These are phyloP conservation scores for Hirtodrosophila cameraria DNA, from an alignment of 2,888 invertebrate genomes.

Conservation along the genomic window DNA sequence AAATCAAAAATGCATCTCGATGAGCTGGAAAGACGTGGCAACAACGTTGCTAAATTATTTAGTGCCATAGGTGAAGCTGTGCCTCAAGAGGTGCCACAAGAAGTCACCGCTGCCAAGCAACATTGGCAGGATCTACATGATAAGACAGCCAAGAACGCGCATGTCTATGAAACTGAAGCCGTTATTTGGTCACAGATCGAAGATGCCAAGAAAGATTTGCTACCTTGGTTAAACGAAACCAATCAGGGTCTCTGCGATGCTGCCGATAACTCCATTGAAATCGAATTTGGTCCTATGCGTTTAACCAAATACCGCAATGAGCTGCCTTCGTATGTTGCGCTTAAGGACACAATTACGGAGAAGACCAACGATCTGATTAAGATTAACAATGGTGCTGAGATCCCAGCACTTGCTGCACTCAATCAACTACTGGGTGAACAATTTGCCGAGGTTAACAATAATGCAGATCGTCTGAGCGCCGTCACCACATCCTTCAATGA, in stretches of 20 bases:
- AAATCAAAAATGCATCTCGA: slow-evolving; percentile 91
- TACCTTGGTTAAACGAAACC: slow-evolving; percentile 93
- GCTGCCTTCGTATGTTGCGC: slow-evolving; percentile 90
- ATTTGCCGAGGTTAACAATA: slow-evolving; percentile 89
- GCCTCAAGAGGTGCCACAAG: slow-evolving; percentile 83
- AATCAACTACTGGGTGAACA: slow-evolving; percentile 89
- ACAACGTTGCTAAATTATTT: slow-evolving; percentile 84
- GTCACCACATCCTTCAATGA: slow-evolving; percentile 90
- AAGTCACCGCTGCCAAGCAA: slow-evolving; percentile 87
- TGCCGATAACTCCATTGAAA: slow-evolving; percentile 90
- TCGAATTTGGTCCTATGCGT: slow-evolving; percentile 91
- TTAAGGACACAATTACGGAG: slow-evolving; percentile 90
- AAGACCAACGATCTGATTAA: slow-evolving; percentile 92
- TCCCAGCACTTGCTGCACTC: slow-evolving; percentile 88
- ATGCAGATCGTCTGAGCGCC: slow-evolving; percentile 90
- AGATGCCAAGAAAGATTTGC: slow-evolving; percentile 92
- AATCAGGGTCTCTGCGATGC: slow-evolving; percentile 91
- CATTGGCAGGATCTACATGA: slow-evolving; percentile 90
- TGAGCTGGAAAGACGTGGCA: slow-evolving; percentile 90
- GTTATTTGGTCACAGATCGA: slow-evolving; percentile 97
- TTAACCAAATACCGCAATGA: slow-evolving; percentile 94
- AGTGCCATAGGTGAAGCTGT: slow-evolving; percentile 85
- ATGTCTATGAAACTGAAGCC: slow-evolving; percentile 93
- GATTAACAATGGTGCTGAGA: slow-evolving; percentile 89
- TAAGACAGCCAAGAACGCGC: slow-evolving; percentile 89